A percentile compares a stretch with the other conserved stretches of the same genome.
These are phyloP conservation scores for Axis porcinus DNA, from an alignment of 2,113 vertebrate genomes.

Conservation along the genomic window DNA sequence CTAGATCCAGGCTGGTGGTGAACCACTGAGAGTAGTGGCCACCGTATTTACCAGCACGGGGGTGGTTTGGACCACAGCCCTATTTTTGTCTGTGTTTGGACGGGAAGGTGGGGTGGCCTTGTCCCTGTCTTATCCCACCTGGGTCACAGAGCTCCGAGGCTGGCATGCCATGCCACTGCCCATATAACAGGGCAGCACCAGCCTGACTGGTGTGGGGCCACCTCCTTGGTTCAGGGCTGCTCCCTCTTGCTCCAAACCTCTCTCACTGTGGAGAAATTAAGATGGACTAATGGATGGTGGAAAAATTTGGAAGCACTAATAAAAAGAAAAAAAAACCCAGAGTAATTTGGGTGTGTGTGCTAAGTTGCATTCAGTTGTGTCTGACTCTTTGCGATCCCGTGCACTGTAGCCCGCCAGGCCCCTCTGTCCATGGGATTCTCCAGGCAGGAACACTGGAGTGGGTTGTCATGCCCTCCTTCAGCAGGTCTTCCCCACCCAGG, in stretches of 20 bases:
- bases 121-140: neutral
- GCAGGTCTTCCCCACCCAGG: neutral
- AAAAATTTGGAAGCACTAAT: neutral
- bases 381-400: neutral
- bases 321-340: neutral
- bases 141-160: accelerated
- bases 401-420: accelerated
- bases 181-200: neutral
- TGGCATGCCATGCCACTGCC: accelerated
- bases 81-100: neutral
- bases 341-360: neutral
- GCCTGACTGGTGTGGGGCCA: neutral
- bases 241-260: too few relatives aligned
- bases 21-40: accelerated
- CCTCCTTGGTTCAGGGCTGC: neutral
- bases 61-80: neutral
- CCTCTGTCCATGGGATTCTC: neutral
- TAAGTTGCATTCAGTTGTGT: neutral
- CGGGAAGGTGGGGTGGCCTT: accelerated
- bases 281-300: neutral
- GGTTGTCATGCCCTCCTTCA: neutral
- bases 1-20: neutral
- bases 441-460: neutral
- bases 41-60: neutral
- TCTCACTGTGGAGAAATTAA: neutral